phyloP scores from a whole-genome alignment of 1,140 invertebrate genomes.

The Acromyrmex charruanus region DNA sequence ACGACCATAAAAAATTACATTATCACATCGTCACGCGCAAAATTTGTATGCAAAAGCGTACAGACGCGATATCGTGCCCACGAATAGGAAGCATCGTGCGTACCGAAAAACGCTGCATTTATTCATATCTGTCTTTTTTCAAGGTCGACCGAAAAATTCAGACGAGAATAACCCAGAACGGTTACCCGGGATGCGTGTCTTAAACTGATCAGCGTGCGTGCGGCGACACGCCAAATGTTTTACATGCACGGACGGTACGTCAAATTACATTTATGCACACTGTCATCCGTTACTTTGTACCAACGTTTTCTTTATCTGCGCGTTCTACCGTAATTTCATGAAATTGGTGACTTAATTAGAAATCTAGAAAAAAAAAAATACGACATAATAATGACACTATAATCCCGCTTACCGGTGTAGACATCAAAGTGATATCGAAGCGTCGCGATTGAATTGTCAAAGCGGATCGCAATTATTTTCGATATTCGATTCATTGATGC shows the following conservation, averaged over 20 bases:
- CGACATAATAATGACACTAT: conserved; percentile 28
- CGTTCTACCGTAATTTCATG: conserved; percentile 34
- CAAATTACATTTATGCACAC: conserved; percentile 37
- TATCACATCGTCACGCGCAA: conserved; percentile 70
- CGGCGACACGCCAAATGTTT: background rate
- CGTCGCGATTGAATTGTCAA: conserved; percentile 58
- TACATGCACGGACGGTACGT: background rate
- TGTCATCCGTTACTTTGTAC: conserved; percentile 4
- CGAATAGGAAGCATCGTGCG: conserved; percentile 51
- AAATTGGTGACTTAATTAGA: conserved; percentile 58
- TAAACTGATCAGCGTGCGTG: background rate
- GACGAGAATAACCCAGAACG: background rate
- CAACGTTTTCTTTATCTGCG: conserved; percentile 35
- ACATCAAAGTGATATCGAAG: conserved; percentile 57
- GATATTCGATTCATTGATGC: background rate
- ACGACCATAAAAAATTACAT: conserved; percentile 70
- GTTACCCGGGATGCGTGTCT: background rate
- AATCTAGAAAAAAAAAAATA: conserved; percentile 31
- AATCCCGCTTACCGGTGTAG: conserved; percentile 4
- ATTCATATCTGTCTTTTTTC: conserved; percentile 33
- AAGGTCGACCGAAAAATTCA: conserved; percentile 55
- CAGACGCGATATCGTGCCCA: conserved; percentile 63
- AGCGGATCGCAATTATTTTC: conserved; percentile 39
- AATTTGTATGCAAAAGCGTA: conserved; percentile 72
- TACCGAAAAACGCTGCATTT: conserved; percentile 52